Base-by-base conservation (phyloP, 2,113 vertebrate species). In the Condylura cristata region DNA sequence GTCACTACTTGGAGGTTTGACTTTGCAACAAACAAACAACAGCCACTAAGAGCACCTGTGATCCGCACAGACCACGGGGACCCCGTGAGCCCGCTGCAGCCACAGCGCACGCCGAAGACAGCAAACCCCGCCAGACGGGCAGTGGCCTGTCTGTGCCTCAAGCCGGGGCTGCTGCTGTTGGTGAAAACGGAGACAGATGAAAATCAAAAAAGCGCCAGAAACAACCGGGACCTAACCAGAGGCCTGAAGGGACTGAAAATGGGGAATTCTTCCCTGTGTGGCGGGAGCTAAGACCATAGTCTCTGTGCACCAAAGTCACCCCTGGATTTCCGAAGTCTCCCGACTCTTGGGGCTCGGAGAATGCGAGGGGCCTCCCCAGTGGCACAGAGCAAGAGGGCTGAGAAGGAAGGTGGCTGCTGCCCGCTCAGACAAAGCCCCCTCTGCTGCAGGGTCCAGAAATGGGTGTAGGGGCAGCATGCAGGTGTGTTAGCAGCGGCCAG, bases 301-400 rank as follows among this genome's bases (percentile, higher is more conserved):
- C n/a, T 41, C 41, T 0, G 12, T 39, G 53, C 34, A n/a, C 46
- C 26, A 8, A 51, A 60, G 41, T 51, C 28, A n/a, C 3, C 18
- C 24, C 22, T 20, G 9, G 53, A 39, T 63, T 51, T 61, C 63
- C 65, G 13, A 32, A 16, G 12, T 18, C n/a, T 17, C 26, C 28
- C 6, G 26, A 10, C 18, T 26, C 2, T 32, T 37, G 14, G 20
- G 56, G 20, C 53, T 56, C 53, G 0, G 28, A 37, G 46, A 28
- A 0, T 22, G 1, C 9, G 28, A 32, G 17, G 12, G 34, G 30
- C 46, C 46, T 8, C 6, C 16, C 8, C 34, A 6, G 53, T 0
- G 63, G 56, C 53, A 41, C 70, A 41, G 4, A 65, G 28, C 8
- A 32, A 14, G 12, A 65, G 13, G 58, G 44, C 53, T 2, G 10